Percentiles rank a stretch among this genome's conserved stretches.
Evolutionary conservation across 2,113 vertebrate genomes (phyloP).

Genomic region (Ochotona curzoniae): DNA sequence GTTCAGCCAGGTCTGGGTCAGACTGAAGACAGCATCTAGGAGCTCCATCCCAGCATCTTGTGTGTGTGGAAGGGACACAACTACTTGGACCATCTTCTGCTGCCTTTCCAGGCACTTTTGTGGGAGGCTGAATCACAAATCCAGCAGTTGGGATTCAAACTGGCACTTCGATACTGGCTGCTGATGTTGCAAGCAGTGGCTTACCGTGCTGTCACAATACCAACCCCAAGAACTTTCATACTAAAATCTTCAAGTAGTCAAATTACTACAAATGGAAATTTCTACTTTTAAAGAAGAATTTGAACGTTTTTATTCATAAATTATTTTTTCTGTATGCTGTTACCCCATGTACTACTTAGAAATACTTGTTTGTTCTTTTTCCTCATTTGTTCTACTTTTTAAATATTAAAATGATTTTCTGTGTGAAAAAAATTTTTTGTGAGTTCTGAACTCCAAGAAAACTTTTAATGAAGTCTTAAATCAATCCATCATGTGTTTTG

Average conservation of each 20-base stretch:
- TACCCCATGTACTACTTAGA: constrained; percentile 15
- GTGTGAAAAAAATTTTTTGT: not conserved
- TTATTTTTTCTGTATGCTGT: constrained; percentile 4
- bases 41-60: too few relatives aligned
- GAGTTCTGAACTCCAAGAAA: not conserved
- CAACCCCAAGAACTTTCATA: not conserved
- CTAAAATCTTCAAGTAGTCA: not conserved
- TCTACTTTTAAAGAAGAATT: constrained; percentile 2
- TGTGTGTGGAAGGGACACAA: too few relatives aligned
- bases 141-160: too few relatives aligned
- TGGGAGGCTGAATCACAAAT: too few relatives aligned
- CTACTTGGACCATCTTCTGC: too few relatives aligned
- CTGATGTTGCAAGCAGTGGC: too few relatives aligned
- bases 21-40: too few relatives aligned
- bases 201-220: too few relatives aligned
- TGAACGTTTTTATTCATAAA: not conserved
- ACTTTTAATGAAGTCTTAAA: constrained; percentile 2
- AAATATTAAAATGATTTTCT: constrained; percentile 25
- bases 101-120: too few relatives aligned
- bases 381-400: not conserved
- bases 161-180: too few relatives aligned
- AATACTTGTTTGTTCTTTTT: not conserved
- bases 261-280: constrained; percentile 15
- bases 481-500: not conserved
- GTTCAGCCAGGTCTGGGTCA: too few relatives aligned